Evolutionary conservation across 2,113 vertebrate species (phyloP), one percentile per base, ranked within the genome.

Genomic region (Arvicanthis niloticus): DNA sequence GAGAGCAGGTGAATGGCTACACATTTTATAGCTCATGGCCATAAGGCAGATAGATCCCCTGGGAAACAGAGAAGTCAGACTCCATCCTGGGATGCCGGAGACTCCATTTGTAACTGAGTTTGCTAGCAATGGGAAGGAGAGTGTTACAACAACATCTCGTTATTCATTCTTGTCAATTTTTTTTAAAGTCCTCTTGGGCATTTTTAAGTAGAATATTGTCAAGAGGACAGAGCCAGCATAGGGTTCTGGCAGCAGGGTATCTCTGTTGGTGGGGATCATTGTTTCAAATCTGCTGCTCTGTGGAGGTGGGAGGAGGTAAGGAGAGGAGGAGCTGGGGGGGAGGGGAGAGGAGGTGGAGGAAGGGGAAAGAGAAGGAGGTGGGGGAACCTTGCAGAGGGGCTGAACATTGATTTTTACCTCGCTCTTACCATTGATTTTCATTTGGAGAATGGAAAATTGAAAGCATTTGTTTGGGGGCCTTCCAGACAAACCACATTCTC

Each of bases 381-480:
- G 9, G 88, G 80, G 91, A 73, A 93, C 84, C 78, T 82, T 24
- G 8, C 93, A n/a, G 96, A 84, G 81, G 81, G 10, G 3, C 45
- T 53, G 15, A 93, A 16, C 95, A 98, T 97, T 95, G 97, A 97
- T 98, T 98, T 87, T 97, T 95, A 95, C 80, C 96, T 95, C 89
- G 96, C 91, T 90, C 48, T 87, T 93, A 88, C 60, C 97, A 98
- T 95, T 89, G 94, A 97, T 97, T 98, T 98, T 98, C 97, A 91
- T 98, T 96, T 95, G 89, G 93, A 98, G 97, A 96, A 97, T 97
- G 93, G 89, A 97, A 89, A 22, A 37, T 89, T 98, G 97, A 98
- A 98, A 98, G 97, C 97, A 96, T 97, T 98, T 98, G 93, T 97
- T 98, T 97, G 96, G 97, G 97, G 95, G 78, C 91, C 87, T 94